Percentiles rank a stretch among this genome's conserved stretches.
Evolutionary conservation across 2,888 invertebrate genomes (phyloP).

Genomic region (Parnassius mnemosyne): DNA sequence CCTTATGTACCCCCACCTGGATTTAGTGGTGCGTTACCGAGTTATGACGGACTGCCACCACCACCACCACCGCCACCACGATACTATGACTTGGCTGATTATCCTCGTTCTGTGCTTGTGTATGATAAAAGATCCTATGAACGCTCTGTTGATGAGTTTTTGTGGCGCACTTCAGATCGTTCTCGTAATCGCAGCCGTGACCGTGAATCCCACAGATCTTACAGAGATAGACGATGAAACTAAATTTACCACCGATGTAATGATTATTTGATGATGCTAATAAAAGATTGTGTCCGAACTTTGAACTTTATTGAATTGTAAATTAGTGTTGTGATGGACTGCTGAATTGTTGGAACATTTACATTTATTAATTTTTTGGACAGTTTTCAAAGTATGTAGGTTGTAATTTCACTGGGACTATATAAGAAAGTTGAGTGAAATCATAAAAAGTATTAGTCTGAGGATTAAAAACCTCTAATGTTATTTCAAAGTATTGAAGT

Average conservation of each 20-base stretch:
- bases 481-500: background rate
- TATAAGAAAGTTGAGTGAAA: conserved; percentile 27
- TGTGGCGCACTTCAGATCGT: conserved; percentile 89
- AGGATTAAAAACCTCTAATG: conserved; percentile 13
- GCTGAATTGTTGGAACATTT: conserved; percentile 36
- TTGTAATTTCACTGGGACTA: conserved; percentile 28
- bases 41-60: conserved; percentile 83
- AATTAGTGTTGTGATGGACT: conserved; percentile 70
- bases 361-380: conserved; percentile 32
- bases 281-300: conserved; percentile 75
- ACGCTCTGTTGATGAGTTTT: conserved; percentile 91
- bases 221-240: conserved; percentile 81
- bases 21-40: conserved; percentile 70
- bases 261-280: conserved; percentile 60
- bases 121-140: conserved; percentile 91
- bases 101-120: conserved; percentile 82
- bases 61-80: conserved; percentile 85
- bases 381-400: conserved; percentile 27
- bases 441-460: conserved; percentile 3
- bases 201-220: conserved; percentile 79
- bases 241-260: conserved; percentile 63
- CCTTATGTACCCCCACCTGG: conserved; percentile 87
- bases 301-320: conserved; percentile 68
- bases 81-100: conserved; percentile 87
- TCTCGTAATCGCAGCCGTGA: conserved; percentile 81